A percentile compares a stretch with the other conserved stretches of the same genome.
phyloP scores from a whole-genome alignment of 2,797 vertebrate species.

The Lagorchestes hirsutus region DNA sequence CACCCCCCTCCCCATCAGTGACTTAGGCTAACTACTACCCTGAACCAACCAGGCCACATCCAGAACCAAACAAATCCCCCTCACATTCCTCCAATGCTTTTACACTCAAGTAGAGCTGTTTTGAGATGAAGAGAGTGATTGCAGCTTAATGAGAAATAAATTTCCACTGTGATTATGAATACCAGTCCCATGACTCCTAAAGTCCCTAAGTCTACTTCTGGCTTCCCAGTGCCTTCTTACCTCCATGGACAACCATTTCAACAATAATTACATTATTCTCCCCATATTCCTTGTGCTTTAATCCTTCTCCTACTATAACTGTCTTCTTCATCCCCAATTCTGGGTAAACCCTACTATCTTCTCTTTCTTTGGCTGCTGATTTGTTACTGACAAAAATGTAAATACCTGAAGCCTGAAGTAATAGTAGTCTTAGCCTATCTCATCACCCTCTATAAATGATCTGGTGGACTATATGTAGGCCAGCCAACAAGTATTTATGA shows the following conservation, averaged over 20 bases:
- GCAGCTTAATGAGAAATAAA: not conserved
- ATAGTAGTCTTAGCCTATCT: not conserved
- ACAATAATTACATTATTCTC: not conserved
- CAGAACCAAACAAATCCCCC: not conserved
- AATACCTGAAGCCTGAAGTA: not conserved
- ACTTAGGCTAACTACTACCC: not conserved
- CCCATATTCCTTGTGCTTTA: not conserved
- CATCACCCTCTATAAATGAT: not conserved
- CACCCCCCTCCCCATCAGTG: not conserved
- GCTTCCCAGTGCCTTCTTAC: not conserved
- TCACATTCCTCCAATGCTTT: not conserved
- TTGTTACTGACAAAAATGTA: not conserved
- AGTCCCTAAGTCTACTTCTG: not conserved
- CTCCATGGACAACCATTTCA: not conserved
- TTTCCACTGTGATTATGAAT: not conserved
- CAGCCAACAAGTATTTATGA: not conserved
- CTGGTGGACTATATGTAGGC: not conserved
- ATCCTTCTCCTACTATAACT: not conserved
- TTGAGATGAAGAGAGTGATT: not conserved
- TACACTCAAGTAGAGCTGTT: conserved; percentile 3
- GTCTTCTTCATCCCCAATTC: not conserved
- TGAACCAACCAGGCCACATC: not conserved
- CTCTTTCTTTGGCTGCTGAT: not conserved
- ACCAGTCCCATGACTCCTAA: not conserved
- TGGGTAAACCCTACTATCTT: not conserved